Evolutionary conservation across 2,888 invertebrate genomes (phyloP).

Genomic region (Prosapia bicincta): DNA sequence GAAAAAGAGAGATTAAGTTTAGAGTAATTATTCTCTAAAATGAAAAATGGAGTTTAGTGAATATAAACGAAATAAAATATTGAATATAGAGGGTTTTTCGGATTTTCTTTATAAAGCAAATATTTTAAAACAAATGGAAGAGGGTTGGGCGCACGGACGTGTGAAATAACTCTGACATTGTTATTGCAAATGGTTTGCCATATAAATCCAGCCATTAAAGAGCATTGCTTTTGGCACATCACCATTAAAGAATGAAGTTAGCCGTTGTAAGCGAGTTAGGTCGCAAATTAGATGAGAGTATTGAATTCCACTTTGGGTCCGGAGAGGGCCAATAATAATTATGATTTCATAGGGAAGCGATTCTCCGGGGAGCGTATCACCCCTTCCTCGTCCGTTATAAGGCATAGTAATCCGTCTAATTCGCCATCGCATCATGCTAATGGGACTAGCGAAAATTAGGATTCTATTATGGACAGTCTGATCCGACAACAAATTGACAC

Average conservation of each 20-base stretch:
- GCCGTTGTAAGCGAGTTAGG: conserved; percentile 15
- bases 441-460: conserved; percentile 32
- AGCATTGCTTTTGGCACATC: not conserved
- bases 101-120: not conserved
- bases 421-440: conserved; percentile 30
- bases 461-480: conserved; percentile 30
- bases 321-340: conserved; percentile 25
- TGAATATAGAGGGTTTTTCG: not conserved
- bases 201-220: not conserved
- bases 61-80: not conserved
- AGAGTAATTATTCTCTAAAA: too few relatives aligned
- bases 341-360: conserved; percentile 11
- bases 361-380: not conserved
- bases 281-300: conserved; percentile 7
- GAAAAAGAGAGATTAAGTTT: too few relatives aligned
- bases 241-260: conserved; percentile 12
- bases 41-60: too few relatives aligned
- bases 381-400: not conserved
- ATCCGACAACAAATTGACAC: conserved; percentile 25
- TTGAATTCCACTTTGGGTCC: conserved; percentile 12
- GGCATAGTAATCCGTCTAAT: conserved; percentile 26
- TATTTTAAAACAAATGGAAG: not conserved
- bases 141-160: not conserved
- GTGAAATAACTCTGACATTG: not conserved
- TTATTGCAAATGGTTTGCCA: not conserved